phyloP scores from a whole-genome alignment of 2,888 invertebrate genomes.

The Chromoteleia sp. region DNA sequence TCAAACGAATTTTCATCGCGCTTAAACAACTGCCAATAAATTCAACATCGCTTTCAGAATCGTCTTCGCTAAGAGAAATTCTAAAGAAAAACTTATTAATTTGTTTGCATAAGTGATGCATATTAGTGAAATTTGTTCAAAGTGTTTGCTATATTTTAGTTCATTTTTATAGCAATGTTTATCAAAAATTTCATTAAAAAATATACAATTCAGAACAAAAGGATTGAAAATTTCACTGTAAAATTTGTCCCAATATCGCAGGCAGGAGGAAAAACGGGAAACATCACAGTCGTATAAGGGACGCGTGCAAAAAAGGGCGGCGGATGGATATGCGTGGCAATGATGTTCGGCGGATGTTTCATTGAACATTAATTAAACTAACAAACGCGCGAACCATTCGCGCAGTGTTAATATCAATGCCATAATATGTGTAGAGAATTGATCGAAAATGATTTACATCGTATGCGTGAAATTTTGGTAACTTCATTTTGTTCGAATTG shows the following conservation, averaged over 20 bases:
- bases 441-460: slow-evolving; percentile 28
- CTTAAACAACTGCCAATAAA: slow-evolving; percentile 20
- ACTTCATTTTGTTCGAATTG: slow-evolving; percentile 19
- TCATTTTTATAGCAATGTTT: too few species aligned
- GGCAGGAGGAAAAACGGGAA: slow-evolving; percentile 37
- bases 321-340: slow-evolving; percentile 16
- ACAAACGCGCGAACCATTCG: slow-evolving; percentile 21
- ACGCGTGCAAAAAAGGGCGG: slow-evolving; percentile 23
- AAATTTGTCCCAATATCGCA: too few species aligned
- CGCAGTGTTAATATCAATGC: slow-evolving; percentile 18
- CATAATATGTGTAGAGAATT: slow-evolving; percentile 16
- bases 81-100: too few species aligned
- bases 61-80: too few species aligned
- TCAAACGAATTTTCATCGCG: slow-evolving; percentile 16
- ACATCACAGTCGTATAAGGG: slow-evolving; percentile 58
- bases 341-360: slow-evolving; percentile 10
- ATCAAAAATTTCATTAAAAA: too few species aligned
- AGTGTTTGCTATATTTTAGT: too few species aligned
- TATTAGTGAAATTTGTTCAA: too few species aligned
- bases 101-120: too few species aligned
- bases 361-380: slow-evolving; percentile 34
- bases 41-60: slow-evolving; percentile 15
- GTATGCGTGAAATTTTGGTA: slow-evolving; percentile 36
- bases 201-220: too few species aligned
- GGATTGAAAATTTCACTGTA: too few species aligned